Percentiles rank a stretch among this genome's conserved stretches.
phyloP scores from a whole-genome alignment of 1,140 invertebrate species.

The Eurosta solidaginis region DNA sequence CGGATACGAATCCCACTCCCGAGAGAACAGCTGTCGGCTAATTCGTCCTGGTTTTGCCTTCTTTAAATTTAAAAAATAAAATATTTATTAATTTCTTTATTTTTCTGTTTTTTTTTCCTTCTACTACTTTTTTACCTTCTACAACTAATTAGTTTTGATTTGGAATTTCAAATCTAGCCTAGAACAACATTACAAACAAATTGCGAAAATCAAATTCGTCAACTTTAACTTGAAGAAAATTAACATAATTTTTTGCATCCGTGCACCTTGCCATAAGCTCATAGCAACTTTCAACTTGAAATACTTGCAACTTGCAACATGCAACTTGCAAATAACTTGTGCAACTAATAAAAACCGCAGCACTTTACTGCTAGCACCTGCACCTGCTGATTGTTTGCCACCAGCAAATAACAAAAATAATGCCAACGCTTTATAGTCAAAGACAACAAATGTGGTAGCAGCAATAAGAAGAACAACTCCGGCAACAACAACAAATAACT shows the following conservation, averaged over 20 bases:
- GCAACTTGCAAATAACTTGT: conserved; percentile 5
- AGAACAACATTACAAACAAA: neutral
- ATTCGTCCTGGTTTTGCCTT: too few species aligned
- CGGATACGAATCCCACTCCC: too few species aligned
- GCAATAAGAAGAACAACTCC: neutral
- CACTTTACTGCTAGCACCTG: neutral
- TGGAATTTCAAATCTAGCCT: neutral
- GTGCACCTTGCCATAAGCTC: conserved; percentile 9
- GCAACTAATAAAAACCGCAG: conserved; percentile 28
- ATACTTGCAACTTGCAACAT: neutral
- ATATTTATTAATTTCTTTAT: too few species aligned
- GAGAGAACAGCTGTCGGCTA: too few species aligned
- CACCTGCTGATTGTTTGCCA: conserved; percentile 24
- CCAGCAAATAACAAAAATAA: neutral
- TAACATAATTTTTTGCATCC: conserved; percentile 26
- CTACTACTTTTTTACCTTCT: too few species aligned
- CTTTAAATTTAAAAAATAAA: too few species aligned
- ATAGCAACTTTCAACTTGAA: neutral
- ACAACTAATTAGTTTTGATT: neutral
- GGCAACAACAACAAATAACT: neutral
- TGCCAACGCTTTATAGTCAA: neutral
- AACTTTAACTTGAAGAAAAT: neutral
- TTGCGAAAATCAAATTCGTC: conserved; percentile 12
- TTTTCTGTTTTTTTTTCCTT: too few species aligned
- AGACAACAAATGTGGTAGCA: conserved; percentile 8